Evolutionary conservation across 2,888 invertebrate genomes (phyloP).

Genomic region (Cactoblastis cactorum): DNA sequence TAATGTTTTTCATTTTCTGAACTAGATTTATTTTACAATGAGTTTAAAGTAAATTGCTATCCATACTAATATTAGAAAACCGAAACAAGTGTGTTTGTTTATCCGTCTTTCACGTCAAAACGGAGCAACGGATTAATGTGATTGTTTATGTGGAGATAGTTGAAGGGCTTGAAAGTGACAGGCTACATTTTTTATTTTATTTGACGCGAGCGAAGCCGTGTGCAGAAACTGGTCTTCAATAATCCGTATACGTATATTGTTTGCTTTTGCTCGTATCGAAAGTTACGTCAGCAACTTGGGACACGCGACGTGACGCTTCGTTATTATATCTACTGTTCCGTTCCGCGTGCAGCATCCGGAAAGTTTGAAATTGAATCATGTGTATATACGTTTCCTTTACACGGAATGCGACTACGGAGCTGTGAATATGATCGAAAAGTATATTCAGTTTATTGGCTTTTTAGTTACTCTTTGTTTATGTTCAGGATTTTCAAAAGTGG

Average conservation of each 20-base stretch:
- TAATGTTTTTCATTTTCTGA: too few species aligned
- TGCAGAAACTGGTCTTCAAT: background rate
- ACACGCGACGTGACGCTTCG: background rate
- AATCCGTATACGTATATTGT: background rate
- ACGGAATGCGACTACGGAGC: background rate
- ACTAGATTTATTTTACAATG: too few species aligned
- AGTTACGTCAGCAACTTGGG: background rate
- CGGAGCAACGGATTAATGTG: too few species aligned
- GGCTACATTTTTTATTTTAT: too few species aligned
- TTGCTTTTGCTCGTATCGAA: background rate
- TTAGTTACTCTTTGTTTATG: background rate
- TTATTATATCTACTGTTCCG: background rate
- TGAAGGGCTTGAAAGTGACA: too few species aligned
- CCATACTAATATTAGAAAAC: too few species aligned
- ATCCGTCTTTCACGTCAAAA: too few species aligned
- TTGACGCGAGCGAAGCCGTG: too few species aligned
- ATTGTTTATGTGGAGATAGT: too few species aligned
- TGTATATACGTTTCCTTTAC: constrained; percentile 1
- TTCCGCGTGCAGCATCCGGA: background rate
- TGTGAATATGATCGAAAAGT: constrained; percentile 5
- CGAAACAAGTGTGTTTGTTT: too few species aligned
- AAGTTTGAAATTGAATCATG: constrained; percentile 6
- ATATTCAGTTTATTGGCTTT: background rate
- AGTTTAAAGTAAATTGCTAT: too few species aligned
- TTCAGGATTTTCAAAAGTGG: background rate